phyloP scores from a whole-genome alignment of 2,888 invertebrate genomes.

The Oasisia sp. region DNA sequence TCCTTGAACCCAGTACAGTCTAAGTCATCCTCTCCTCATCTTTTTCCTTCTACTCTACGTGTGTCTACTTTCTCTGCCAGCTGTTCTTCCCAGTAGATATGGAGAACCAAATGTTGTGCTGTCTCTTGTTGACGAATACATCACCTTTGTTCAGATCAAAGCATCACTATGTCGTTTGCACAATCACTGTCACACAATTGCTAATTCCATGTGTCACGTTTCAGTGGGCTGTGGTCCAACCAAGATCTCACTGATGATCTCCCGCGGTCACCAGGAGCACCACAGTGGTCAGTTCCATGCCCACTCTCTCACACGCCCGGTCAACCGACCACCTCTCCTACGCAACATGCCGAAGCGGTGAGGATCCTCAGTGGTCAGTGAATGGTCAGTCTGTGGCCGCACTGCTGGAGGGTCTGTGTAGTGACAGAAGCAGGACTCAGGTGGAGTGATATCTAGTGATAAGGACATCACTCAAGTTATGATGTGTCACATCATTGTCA shows the following conservation, averaged over 20 bases:
- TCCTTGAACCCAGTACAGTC: too few relatives aligned
- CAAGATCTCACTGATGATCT: conserved; percentile 60
- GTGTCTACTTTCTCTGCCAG: too few relatives aligned
- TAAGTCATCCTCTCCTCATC: too few relatives aligned
- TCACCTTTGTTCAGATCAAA: too few relatives aligned
- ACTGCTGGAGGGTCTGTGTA: neutral
- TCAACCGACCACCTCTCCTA: conserved; percentile 43
- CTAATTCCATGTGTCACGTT: neutral
- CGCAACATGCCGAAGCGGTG: conserved; percentile 25
- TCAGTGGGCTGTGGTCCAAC: conserved; percentile 45
- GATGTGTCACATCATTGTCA: neutral
- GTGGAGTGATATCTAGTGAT: neutral
- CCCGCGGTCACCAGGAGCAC: conserved; percentile 50
- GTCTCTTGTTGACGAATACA: too few relatives aligned
- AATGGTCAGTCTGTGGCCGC: neutral
- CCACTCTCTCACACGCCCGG: conserved; percentile 48
- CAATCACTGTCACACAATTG: neutral
- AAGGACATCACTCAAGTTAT: neutral
- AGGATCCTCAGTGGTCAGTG: neutral
- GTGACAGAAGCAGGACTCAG: neutral
- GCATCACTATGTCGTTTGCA: too few relatives aligned
- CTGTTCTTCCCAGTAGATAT: too few relatives aligned
- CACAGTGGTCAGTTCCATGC: conserved; percentile 46
- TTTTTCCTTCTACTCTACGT: too few relatives aligned
- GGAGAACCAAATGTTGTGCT: too few relatives aligned